Evolutionary conservation across 2,797 vertebrate species (phyloP).

Genomic region (Myotis pilosus): DNA sequence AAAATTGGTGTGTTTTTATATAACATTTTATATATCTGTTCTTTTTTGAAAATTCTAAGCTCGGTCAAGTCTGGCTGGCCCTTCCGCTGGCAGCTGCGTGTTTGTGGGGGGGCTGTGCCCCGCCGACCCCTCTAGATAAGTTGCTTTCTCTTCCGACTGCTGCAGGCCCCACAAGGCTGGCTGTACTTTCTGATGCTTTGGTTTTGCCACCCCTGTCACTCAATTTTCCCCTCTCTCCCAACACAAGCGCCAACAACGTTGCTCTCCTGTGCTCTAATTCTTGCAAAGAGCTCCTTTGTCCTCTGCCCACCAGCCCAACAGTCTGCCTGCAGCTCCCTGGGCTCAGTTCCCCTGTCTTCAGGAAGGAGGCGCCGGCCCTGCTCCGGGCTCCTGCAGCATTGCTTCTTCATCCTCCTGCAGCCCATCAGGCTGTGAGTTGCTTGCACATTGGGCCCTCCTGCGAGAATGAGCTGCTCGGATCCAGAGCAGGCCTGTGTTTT

Average conservation of each 20-base stretch:
- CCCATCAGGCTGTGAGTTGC: background rate
- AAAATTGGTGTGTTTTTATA: background rate
- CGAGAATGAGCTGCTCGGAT: background rate
- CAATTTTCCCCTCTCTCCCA: background rate
- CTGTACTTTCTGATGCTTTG: background rate
- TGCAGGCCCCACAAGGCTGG: background rate
- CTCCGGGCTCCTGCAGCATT: background rate
- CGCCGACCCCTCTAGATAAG: background rate
- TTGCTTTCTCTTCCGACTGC: accelerated
- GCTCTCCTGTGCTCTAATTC: background rate
- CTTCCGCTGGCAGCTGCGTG: background rate
- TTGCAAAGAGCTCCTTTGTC: background rate
- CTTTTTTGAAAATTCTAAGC: background rate
- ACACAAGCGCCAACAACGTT: too few species aligned
- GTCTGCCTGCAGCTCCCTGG: background rate
- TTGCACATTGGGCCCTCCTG: background rate
- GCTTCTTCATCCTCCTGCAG: background rate
- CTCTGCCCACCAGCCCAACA: background rate
- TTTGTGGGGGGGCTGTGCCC: background rate
- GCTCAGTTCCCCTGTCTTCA: background rate
- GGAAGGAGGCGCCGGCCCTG: background rate
- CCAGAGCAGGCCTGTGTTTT: background rate
- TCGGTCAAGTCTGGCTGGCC: background rate
- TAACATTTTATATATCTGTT: background rate
- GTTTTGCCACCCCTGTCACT: background rate